phyloP scores from a whole-genome alignment of 2,888 invertebrate species.

The Stegophylla sp. region DNA sequence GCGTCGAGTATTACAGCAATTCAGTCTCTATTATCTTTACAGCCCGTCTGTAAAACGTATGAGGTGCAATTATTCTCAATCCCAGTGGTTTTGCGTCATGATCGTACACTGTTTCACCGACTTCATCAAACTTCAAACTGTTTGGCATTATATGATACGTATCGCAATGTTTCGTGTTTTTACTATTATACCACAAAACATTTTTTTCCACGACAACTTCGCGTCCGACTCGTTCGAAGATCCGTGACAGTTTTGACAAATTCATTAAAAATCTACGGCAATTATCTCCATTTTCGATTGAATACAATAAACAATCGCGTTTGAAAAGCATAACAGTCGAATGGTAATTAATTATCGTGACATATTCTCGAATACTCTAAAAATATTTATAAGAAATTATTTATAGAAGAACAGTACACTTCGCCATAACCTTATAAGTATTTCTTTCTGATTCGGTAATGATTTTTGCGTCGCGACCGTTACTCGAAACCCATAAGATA shows the following conservation, averaged over 20 bases:
- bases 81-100: not conserved
- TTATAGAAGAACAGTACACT: not conserved
- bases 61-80: not conserved
- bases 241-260: too few species aligned
- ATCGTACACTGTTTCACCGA: not conserved
- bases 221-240: too few species aligned
- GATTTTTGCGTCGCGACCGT: not conserved
- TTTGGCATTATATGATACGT: too few species aligned
- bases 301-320: too few species aligned
- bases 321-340: too few species aligned
- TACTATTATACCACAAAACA: too few species aligned
- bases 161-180: too few species aligned
- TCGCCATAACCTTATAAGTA: not conserved
- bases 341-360: too few species aligned
- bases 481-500: constrained; percentile 11
- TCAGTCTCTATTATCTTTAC: not conserved
- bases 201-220: too few species aligned
- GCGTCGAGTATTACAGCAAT: too few species aligned
- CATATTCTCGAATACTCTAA: not conserved
- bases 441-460: constrained; percentile 4
- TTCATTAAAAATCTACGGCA: too few species aligned
- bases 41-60: not conserved
- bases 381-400: not conserved
- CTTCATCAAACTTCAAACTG: not conserved
- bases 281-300: too few species aligned